Evolutionary conservation across 2,797 vertebrate genomes (phyloP).

Genomic region (Monodelphis domestica): DNA sequence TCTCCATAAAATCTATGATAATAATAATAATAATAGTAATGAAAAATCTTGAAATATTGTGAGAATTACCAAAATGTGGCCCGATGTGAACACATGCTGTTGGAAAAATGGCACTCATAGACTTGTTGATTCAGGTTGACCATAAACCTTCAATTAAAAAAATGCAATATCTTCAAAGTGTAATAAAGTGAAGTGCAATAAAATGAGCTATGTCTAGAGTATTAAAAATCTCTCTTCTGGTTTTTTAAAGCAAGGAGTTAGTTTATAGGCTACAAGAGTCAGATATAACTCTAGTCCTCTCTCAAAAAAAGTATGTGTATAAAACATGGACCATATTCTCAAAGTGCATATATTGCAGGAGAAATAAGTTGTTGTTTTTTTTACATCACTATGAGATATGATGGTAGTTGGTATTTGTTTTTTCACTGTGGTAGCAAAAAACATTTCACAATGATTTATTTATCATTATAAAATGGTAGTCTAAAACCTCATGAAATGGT

Average conservation of each 20-base stretch:
- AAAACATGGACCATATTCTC: constrained; percentile 16
- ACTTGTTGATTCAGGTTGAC: not conserved
- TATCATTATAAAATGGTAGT: not conserved
- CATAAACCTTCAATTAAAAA: not conserved
- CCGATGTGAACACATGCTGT: not conserved
- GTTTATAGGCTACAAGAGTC: constrained; percentile 22
- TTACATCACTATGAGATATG: constrained; percentile 3
- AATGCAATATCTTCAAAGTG: not conserved
- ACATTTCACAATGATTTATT: not conserved
- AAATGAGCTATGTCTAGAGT: not conserved
- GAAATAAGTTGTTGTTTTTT: constrained; percentile 39
- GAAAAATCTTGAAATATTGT: not conserved
- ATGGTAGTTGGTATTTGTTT: constrained; percentile 22
- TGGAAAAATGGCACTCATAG: not conserved
- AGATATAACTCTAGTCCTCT: not conserved
- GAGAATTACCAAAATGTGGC: not conserved
- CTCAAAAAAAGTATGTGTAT: not conserved
- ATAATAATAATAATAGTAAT: not conserved
- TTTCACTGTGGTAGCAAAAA: constrained; percentile 1
- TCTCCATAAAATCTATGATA: not conserved
- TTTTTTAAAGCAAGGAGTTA: constrained; percentile 55
- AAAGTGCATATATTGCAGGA: not conserved
- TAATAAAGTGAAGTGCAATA: not conserved
- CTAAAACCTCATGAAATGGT: not conserved
- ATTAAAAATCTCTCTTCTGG: constrained; percentile 34